Conservation (phyloP, 1,140 invertebrate species). For the Heliconius congener region DNA sequence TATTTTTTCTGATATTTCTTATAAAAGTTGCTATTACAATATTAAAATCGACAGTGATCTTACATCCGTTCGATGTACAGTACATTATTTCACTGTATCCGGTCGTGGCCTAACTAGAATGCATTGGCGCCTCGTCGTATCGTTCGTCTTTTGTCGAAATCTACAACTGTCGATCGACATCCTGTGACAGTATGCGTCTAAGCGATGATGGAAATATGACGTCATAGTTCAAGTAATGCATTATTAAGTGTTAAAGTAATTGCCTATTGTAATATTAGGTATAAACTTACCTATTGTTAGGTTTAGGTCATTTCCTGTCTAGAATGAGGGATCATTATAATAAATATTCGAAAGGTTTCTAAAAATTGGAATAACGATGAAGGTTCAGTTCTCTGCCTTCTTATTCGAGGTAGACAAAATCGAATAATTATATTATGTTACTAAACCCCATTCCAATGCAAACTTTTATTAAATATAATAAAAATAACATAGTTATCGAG, state of each 20-base stretch:
- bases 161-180: conserved; percentile 37
- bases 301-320: too few relatives aligned
- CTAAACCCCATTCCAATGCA: too few relatives aligned
- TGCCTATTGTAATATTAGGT: conserved; percentile 18
- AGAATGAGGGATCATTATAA: too few relatives aligned
- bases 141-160: conserved; percentile 33
- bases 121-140: conserved; percentile 29
- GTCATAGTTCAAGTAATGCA: conserved; percentile 23
- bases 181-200: conserved; percentile 36
- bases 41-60: neutral
- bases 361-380: too few relatives aligned
- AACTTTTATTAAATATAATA: too few relatives aligned
- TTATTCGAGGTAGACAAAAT: too few relatives aligned
- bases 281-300: too few relatives aligned
- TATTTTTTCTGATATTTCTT: neutral
- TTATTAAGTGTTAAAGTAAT: conserved; percentile 16
- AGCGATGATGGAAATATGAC: conserved; percentile 35
- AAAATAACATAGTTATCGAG: neutral
- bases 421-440: too few relatives aligned
- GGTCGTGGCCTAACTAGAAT: conserved; percentile 29
- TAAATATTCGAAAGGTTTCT: too few relatives aligned
- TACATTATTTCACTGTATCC: conserved; percentile 21
- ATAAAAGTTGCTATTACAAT: neutral
- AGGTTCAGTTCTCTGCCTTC: too few relatives aligned
- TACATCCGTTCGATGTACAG: conserved; percentile 8